Evolutionary conservation across 2,113 vertebrate species (phyloP).

Genomic region (Campylomormyrus numenius): DNA sequence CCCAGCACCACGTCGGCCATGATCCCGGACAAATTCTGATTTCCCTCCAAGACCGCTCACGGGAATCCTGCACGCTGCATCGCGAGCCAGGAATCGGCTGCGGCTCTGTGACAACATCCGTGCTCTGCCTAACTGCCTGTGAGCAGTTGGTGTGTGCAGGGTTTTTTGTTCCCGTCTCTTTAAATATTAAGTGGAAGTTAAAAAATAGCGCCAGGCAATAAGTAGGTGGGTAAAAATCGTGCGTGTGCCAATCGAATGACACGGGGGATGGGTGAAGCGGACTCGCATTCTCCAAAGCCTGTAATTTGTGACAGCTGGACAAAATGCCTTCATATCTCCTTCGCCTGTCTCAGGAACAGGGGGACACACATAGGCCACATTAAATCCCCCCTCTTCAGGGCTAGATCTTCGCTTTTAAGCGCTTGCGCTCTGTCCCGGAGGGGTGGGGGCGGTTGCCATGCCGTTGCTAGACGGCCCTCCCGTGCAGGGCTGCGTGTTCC

Average conservation of each 20-base stretch:
- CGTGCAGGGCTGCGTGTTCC: background rate
- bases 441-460: background rate
- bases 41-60: background rate
- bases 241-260: background rate
- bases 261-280: background rate
- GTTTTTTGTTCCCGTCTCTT: background rate
- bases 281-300: background rate
- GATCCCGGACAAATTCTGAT: slow-evolving; percentile 6
- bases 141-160: background rate
- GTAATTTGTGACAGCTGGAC: background rate
- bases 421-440: background rate
- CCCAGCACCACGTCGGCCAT: background rate
- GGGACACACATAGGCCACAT: background rate
- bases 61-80: background rate
- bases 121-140: background rate
- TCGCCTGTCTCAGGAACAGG: background rate
- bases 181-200: background rate
- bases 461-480: background rate
- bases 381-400: background rate
- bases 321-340: background rate
- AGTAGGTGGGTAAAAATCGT: background rate
- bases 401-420: background rate
- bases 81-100: background rate
- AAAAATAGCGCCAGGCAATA: background rate
- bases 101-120: background rate